phyloP scores from a whole-genome alignment of 2,113 vertebrate genomes.

The Seriola dumerili region DNA sequence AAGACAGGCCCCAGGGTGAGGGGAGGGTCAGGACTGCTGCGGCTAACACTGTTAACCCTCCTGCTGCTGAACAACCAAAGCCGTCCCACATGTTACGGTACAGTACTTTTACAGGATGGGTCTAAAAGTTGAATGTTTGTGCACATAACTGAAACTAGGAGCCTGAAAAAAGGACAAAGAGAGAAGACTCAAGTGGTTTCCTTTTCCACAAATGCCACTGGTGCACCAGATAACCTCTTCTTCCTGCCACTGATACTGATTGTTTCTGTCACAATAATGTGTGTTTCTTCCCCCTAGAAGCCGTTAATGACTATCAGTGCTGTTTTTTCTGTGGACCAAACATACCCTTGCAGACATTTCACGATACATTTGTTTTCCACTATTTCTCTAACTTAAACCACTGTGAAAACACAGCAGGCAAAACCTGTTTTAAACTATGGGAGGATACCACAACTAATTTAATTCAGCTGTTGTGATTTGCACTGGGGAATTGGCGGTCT shows the following conservation, averaged over 20 bases:
- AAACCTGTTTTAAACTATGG: conserved; percentile 37
- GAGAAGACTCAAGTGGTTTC: conserved; percentile 42
- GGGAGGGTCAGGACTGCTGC: conserved; percentile 54
- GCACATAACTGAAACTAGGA: background rate
- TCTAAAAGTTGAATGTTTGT: background rate
- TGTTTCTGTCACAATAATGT: conserved; percentile 17
- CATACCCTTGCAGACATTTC: conserved; percentile 11
- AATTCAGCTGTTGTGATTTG: conserved; percentile 52
- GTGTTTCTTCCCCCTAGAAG: conserved; percentile 3
- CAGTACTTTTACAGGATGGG: conserved; percentile 19
- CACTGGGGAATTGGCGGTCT: conserved; percentile 24
- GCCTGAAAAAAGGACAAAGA: conserved; percentile 10
- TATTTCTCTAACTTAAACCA: conserved; percentile 11
- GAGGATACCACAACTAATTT: conserved; percentile 55
- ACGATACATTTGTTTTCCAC: conserved; percentile 19
- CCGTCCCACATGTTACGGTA: background rate
- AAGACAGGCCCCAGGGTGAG: conserved; percentile 63
- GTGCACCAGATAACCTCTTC: conserved; percentile 47
- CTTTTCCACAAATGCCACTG: conserved; percentile 17
- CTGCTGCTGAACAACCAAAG: conserved; percentile 24
- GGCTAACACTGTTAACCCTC: conserved; percentile 65
- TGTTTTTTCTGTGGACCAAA: conserved; percentile 10
- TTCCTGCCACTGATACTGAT: conserved; percentile 52
- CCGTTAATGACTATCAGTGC: background rate
- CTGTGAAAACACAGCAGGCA: conserved; percentile 33